Base-by-base conservation (phyloP, 2,113 vertebrate genomes). In the Neopipo cinnamomea region DNA sequence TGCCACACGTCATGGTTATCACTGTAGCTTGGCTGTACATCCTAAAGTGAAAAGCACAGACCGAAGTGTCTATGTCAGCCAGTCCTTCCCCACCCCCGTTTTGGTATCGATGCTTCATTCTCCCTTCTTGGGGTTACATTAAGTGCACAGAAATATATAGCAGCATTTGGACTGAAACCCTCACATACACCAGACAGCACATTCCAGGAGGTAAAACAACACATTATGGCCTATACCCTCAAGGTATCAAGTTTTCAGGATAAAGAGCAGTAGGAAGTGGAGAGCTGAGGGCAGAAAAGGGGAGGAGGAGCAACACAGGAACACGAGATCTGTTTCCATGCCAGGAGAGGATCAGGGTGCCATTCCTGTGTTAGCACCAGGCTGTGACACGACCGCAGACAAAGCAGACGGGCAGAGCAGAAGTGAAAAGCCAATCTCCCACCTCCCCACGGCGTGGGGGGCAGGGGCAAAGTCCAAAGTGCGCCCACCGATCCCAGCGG, bases 131-230 rank as follows among this genome's bases (percentile, higher is more conserved):
- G 96, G 98, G 97, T 98, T 98, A 98, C 97, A 98, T 97, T 98
- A 98, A 98, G 98, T 98, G 98, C 98, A 98, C 98, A 98, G 97
- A 98, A 98, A 98, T 97, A 97, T 97, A 98, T 98, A 98, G 98
- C 98, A 98, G 98, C 98, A 98, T 98, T 98, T 98, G 97, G 97
- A 98, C 97, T 97, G 98, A 98, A 98, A 98, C 98, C 98, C 98
- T 98, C 97, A 98, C 97, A 91, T 96, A 98, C 97, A 97, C 97
- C 92, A 97, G 97, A 98, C 97, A 98, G 97, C 96, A 97, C 96
- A 97, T 97, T 97, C 97, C 97, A 97, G 97, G 98, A 98, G 98
- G 98, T 98, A 97, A 98, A 98, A 96, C 96, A 97, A 97, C 97
- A 98, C 75, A 33, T 96, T 95, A 96, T 95, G 96, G 96, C 97